Conservation (phyloP, 2,797 vertebrate species). For the Cyclopterus lumpus region DNA sequence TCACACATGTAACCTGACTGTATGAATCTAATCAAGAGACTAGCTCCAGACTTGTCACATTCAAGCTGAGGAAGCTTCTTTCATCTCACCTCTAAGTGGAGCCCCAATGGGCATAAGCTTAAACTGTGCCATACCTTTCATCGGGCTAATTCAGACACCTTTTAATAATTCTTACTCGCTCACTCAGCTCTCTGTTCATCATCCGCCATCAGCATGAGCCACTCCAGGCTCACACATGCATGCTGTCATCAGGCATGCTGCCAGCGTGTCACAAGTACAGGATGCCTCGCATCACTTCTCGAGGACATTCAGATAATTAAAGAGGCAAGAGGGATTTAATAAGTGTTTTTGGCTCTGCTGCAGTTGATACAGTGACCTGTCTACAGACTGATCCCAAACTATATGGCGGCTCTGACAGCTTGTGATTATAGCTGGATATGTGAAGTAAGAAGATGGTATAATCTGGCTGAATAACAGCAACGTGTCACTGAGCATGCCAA, state of each 20-base stretch:
- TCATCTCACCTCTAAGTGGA: conserved; percentile 53
- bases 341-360: conserved; percentile 70
- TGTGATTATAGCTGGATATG: conserved; percentile 78
- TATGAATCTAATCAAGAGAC: conserved; percentile 52
- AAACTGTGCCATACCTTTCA: conserved; percentile 62
- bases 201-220: conserved; percentile 61
- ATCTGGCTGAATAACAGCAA: conserved; percentile 77
- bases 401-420: conserved; percentile 71
- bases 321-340: conserved; percentile 76
- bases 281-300: conserved; percentile 68
- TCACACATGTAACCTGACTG: conserved; percentile 22
- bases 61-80: conserved; percentile 49
- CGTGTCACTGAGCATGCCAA: conserved; percentile 67
- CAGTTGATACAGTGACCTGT: conserved; percentile 73
- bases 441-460: conserved; percentile 70
- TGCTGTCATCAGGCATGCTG: conserved; percentile 66
- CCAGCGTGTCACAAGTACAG: conserved; percentile 77
- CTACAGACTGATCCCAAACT: conserved; percentile 69
- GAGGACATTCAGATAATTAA: conserved; percentile 79
- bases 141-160: conserved; percentile 66
- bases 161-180: conserved; percentile 66
- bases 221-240: conserved; percentile 65
- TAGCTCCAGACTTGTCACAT: conserved; percentile 47
- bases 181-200: conserved; percentile 70
- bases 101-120: conserved; percentile 53